Conservation (phyloP, 2,797 vertebrate genomes). For the Cryptoprocta ferox region DNA sequence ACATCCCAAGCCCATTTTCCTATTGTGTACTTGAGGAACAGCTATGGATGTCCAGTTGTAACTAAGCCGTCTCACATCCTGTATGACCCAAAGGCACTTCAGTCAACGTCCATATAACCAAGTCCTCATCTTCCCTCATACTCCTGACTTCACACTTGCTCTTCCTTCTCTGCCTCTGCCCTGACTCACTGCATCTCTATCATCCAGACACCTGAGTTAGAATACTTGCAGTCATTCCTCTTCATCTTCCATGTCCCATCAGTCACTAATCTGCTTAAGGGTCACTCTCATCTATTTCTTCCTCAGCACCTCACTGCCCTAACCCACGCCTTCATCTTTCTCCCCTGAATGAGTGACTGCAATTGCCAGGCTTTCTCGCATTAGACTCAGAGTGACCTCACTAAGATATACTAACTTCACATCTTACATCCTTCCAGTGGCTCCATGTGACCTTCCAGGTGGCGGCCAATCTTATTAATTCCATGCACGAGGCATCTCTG, state of each 20-base stretch:
- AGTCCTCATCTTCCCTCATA: background rate
- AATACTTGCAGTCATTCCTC: background rate
- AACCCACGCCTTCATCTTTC: background rate
- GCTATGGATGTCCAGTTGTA: background rate
- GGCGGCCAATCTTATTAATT: background rate
- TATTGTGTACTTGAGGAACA: background rate
- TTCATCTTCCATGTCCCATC: background rate
- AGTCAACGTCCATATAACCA: background rate
- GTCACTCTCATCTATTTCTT: background rate
- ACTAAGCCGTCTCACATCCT: background rate
- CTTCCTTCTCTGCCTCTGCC: background rate
- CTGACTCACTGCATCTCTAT: background rate
- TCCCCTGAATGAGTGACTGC: background rate
- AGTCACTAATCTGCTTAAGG: background rate
- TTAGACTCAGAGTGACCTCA: background rate
- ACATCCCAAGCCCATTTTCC: background rate
- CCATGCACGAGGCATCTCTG: background rate
- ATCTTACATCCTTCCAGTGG: background rate
- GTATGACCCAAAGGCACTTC: background rate
- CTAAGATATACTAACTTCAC: background rate
- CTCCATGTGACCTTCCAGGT: background rate
- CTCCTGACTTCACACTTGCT: background rate
- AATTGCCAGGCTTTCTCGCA: background rate
- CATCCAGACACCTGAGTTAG: background rate
- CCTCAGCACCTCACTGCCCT: background rate